A percentile compares a stretch with the other conserved stretches of the same genome.
Evolutionary conservation across 2,888 invertebrate genomes (phyloP).

Genomic region (Hedya salicella): DNA sequence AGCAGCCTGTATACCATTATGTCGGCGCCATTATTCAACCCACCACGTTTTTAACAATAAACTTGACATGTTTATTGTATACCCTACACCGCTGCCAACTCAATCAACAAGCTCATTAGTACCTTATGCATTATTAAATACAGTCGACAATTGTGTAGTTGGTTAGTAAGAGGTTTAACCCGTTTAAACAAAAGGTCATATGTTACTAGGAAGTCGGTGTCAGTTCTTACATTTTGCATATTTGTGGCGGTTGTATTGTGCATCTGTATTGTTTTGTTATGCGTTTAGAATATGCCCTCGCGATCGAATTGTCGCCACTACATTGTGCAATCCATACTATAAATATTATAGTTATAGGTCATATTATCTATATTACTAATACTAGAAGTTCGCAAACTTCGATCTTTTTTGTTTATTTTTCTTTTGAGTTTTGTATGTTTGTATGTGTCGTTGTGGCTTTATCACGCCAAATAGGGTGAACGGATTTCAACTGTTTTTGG

Average conservation of each 20-base stretch:
- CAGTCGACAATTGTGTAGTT: conserved; percentile 6
- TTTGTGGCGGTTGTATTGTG: not conserved
- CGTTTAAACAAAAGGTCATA: not conserved
- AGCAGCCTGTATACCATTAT: not conserved
- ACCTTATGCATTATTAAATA: conserved; percentile 18
- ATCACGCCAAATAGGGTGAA: too few relatives aligned
- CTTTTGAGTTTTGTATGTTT: too few relatives aligned
- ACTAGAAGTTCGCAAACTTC: too few relatives aligned
- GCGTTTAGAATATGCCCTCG: conserved; percentile 22
- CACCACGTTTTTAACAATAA: conserved; percentile 49
- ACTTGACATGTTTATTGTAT: conserved; percentile 57
- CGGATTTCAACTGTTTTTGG: too few relatives aligned
- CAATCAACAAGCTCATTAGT: conserved; percentile 13
- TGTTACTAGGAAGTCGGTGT: not conserved
- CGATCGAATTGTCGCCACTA: conserved; percentile 10
- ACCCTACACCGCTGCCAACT: conserved; percentile 23
- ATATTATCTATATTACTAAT: too few relatives aligned
- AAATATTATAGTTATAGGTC: too few relatives aligned
- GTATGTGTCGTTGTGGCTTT: too few relatives aligned
- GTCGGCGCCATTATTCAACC: conserved; percentile 53
- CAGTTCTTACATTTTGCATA: not conserved
- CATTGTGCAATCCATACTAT: conserved; percentile 15
- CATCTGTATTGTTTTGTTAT: conserved; percentile 13
- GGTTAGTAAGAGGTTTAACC: conserved; percentile 6
- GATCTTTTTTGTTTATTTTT: too few relatives aligned